Conservation (phyloP, 1,140 invertebrate genomes). For the Brachionus paranguensis region DNA sequence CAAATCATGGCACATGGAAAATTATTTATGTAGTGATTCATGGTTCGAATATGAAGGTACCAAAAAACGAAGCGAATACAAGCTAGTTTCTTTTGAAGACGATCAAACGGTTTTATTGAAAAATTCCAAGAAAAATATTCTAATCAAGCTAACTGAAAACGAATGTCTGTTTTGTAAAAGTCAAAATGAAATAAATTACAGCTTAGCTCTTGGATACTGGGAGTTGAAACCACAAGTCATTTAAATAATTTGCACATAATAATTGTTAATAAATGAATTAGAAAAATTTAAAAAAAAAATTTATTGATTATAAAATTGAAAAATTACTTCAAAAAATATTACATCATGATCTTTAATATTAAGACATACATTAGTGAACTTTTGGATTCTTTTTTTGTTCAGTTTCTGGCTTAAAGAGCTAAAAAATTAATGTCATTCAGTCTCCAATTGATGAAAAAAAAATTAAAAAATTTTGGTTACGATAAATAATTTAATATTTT, state of each 20-base stretch:
- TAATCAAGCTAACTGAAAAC: neutral
- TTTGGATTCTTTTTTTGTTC: too few species aligned
- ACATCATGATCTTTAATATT: too few species aligned
- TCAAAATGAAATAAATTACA: neutral
- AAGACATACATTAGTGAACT: too few species aligned
- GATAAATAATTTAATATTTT: too few species aligned
- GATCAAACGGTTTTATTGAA: neutral
- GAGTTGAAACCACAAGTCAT: neutral
- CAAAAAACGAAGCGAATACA: neutral
- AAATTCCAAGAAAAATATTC: neutral
- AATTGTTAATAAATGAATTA: too few species aligned
- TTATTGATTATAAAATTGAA: too few species aligned
- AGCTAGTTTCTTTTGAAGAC: neutral
- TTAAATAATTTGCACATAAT: neutral
- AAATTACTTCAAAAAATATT: too few species aligned
- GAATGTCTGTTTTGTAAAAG: neutral
- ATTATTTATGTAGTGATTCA: conserved; percentile 1
- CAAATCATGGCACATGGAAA: neutral
- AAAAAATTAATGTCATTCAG: too few species aligned
- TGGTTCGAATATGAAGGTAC: neutral
- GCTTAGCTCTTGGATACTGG: neutral
- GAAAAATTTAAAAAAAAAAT: too few species aligned
- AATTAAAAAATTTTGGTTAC: too few species aligned
- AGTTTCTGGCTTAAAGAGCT: too few species aligned
- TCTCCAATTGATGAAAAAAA: too few species aligned